These are phyloP conservation scores for Hypanus sabinus DNA, from an alignment of 2,113 vertebrate species.

Conservation along the genomic window DNA sequence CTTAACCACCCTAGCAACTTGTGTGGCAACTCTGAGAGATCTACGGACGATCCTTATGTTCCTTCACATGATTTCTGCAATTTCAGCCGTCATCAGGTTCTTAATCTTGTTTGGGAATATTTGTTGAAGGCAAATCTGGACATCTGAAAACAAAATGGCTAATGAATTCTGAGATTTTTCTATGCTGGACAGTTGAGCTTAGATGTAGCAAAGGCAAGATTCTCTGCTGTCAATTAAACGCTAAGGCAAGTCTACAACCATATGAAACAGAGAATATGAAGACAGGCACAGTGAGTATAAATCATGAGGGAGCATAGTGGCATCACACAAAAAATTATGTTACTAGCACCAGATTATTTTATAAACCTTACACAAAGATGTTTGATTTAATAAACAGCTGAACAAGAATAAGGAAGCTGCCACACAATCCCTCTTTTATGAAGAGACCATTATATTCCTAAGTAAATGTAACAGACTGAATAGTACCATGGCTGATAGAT, in stretches of 20 bases:
- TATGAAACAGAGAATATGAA: neutral
- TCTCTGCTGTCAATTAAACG: neutral
- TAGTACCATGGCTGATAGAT: neutral
- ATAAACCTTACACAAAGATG: neutral
- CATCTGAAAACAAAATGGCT: neutral
- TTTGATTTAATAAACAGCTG: neutral
- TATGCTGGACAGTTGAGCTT: neutral
- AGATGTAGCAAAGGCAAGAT: neutral
- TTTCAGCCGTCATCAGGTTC: no score
- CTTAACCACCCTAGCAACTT: no score
- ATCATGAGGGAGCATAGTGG: neutral
- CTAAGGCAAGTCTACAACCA: neutral
- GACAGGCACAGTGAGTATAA: neutral
- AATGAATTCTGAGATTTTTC: neutral
- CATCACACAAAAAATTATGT: neutral
- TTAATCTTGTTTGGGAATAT: neutral
- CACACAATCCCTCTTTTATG: neutral
- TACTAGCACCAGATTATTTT: neutral
- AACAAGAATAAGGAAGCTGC: neutral
- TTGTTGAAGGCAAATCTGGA: neutral
- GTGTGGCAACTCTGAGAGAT: no score
- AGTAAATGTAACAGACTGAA: neutral
- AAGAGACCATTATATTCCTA: neutral
- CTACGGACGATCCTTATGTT: no score
- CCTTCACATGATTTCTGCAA: neutral